A percentile compares a stretch with the other conserved stretches of the same genome.
Evolutionary conservation across 2,888 invertebrate genomes (phyloP).

Genomic region (Drepanosiphum platanoidis): DNA sequence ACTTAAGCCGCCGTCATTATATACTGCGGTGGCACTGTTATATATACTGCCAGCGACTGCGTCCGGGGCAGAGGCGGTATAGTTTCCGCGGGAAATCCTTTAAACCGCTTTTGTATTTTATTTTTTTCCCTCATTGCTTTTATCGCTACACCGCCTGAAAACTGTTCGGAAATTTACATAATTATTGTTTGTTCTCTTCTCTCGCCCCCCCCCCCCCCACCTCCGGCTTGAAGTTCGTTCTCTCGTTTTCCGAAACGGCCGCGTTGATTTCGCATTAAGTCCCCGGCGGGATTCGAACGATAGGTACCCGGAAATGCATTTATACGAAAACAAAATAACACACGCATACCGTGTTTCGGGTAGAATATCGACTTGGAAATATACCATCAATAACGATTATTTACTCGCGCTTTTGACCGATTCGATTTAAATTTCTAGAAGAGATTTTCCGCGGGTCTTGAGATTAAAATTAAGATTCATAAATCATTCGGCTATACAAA

Average conservation of each 20-base stretch:
- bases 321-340: slow-evolving; percentile 1
- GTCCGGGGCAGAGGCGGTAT: background rate
- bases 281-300: background rate
- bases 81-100: slow-evolving; percentile 17
- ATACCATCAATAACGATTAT: background rate
- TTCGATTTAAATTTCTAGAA: background rate
- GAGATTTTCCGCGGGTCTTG: background rate
- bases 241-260: slow-evolving; percentile 2
- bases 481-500: no score
- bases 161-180: slow-evolving; percentile 23
- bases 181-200: slow-evolving; percentile 2
- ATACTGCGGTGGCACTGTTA: background rate
- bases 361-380: background rate
- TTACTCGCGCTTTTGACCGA: background rate
- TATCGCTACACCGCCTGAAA: background rate
- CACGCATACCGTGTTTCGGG: background rate
- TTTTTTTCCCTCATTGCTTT: background rate
- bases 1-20: background rate
- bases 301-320: background rate
- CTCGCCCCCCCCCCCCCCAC: background rate
- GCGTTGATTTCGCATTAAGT: slow-evolving; percentile 23
- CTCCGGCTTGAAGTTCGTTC: background rate
- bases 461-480: background rate
- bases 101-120: slow-evolving; percentile 5
- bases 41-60: background rate